A percentile compares a stretch with the other conserved stretches of the same genome.
Conservation (phyloP, 1,140 invertebrate genomes). For the Magallana ariakensis region DNA sequence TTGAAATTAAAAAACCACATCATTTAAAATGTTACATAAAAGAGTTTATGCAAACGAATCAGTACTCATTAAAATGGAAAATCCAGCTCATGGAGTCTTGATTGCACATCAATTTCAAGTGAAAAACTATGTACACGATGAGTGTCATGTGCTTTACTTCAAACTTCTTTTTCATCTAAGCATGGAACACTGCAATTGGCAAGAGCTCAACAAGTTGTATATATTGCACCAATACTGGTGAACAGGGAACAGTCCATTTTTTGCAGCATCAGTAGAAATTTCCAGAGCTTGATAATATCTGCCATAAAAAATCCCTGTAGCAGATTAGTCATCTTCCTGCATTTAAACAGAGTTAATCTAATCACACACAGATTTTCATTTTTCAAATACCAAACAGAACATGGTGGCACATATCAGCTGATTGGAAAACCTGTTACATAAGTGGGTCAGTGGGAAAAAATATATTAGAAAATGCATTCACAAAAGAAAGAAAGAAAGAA, state of each 20-base stretch:
- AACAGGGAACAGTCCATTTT: neutral
- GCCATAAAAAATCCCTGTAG: conserved; percentile 1
- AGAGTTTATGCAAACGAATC: too few species aligned
- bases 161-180: too few species aligned
- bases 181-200: too few species aligned
- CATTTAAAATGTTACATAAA: too few species aligned
- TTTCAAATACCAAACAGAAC: conserved; percentile 27
- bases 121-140: neutral
- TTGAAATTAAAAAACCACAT: too few species aligned
- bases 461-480: neutral
- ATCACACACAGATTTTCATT: conserved; percentile 34
- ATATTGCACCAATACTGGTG: neutral
- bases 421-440: conserved; percentile 12
- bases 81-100: neutral
- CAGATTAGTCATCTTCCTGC: conserved; percentile 29
- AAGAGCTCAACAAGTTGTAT: neutral
- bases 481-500: too few species aligned
- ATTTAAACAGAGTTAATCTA: conserved; percentile 34
- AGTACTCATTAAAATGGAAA: too few species aligned
- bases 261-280: conserved; percentile 35
- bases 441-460: neutral
- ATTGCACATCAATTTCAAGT: neutral
- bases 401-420: conserved; percentile 27
- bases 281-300: conserved; percentile 18
- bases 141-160: too few species aligned